Evolutionary conservation across 1,140 invertebrate species (phyloP), one percentile per base, ranked within the genome.

Genomic region (Elysia chlorotica): DNA sequence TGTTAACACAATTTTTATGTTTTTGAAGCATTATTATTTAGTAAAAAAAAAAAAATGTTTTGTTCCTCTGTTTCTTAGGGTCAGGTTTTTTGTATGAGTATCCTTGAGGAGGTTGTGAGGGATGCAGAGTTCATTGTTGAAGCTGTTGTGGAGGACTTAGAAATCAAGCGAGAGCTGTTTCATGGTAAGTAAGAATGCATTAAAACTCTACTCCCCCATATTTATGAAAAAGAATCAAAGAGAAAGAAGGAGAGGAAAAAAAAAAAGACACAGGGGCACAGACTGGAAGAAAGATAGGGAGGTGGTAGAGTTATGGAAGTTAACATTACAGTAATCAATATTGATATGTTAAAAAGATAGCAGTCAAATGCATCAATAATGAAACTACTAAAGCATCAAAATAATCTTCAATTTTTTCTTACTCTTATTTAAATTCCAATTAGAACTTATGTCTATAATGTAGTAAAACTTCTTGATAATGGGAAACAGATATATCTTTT

Each of bases 111-210:
- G 74, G 83, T 88, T 21, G 87, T 89, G 0, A 81, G 77, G 76
- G 86, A 88, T 76, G 86, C 85, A 30, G 85, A 89, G 35, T 87
- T 89, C 74, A 84, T 89, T 21, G 86, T 89, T 81, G 89, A 89
- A 82, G 84, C 81, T 71, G 81, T 89, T 17, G 66, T 82, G 23
- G 88, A 89, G 75, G 85, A 89, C 77, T 67, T 89, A 35, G 76
- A 86, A 59, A 68, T 86, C 30, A 89, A 89, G 78, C 80, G 86
- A 77, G 83, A 87, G 74, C 74, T 89, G 33, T 87, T 89, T 78
- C 86, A 87, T 85, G 83, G 87, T 89, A 83, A 81, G 79, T 78
- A 25, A 30, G 23, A 28, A 31, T 31, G n/a, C 23, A 14, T 59
- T 59, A 28, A n/a, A n/a, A n/a, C n/a, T 59, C 56, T 14, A 25